phyloP scores from a whole-genome alignment of 2,888 invertebrate genomes.

The Dermolepida albohirtum region DNA sequence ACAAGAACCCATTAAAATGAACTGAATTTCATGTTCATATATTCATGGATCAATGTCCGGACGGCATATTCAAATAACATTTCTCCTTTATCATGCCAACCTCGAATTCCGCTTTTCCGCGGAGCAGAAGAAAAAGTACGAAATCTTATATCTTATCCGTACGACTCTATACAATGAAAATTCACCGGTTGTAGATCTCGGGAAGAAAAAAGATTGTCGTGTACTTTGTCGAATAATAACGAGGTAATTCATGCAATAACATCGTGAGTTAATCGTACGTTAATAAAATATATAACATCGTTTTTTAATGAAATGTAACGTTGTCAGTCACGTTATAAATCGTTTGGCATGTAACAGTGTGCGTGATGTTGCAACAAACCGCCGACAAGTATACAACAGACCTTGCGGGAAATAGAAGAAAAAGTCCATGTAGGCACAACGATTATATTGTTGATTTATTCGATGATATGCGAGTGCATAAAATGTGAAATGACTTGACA shows the following conservation, averaged over 20 bases:
- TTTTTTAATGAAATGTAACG: conserved; percentile 41
- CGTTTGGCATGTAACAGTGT: conserved; percentile 32
- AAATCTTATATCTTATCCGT: conserved; percentile 26
- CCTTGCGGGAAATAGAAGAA: conserved; percentile 19
- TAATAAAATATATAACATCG: conserved; percentile 35
- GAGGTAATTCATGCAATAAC: conserved; percentile 20
- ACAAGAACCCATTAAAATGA: conserved; percentile 25
- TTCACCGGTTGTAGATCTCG: background rate
- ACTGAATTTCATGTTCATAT: conserved; percentile 28
- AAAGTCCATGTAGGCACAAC: conserved; percentile 26
- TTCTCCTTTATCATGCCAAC: conserved; percentile 9
- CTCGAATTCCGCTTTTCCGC: conserved; percentile 21
- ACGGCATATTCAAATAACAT: conserved; percentile 18
- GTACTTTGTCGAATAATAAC: conserved; percentile 23
- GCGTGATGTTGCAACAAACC: conserved; percentile 16
- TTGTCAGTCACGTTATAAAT: conserved; percentile 43
- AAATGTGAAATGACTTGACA: background rate
- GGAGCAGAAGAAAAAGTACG: background rate
- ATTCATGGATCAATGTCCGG: conserved; percentile 24
- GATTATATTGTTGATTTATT: conserved; percentile 13
- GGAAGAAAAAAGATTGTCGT: conserved; percentile 19
- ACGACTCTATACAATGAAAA: conserved; percentile 4
- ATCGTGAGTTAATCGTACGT: conserved; percentile 30
- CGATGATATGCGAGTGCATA: background rate
- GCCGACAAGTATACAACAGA: conserved; percentile 8